Base-by-base conservation (phyloP, 2,888 invertebrate species). In the Drosophila glabriapex region DNA sequence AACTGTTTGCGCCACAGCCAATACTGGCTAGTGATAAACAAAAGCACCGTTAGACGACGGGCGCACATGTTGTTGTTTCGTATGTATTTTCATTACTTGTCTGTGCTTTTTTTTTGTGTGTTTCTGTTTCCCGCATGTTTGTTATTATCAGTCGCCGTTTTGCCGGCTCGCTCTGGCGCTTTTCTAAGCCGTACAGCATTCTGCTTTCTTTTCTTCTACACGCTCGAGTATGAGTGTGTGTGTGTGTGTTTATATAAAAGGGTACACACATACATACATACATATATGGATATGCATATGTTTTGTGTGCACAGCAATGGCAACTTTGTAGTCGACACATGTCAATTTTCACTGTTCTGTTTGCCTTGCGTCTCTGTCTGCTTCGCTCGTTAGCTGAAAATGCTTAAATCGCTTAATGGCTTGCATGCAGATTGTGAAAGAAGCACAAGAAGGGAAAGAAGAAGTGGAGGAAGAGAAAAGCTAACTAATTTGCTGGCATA, bases 311-410 rank as follows among this genome's bases (percentile, higher is more conserved):
- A 56, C 58, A 39, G 35, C 56, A 39, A 56, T 76, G 58, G 63
- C 76, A 76, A 72, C 52, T 63, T 78, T 73, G 77, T 66, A 68
- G 68, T 64, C 77, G 65, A 53, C 73, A 72, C 77, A 69, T 87
- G 82, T 71, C 72, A 80, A 74, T 85, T 77, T 85, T 69, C 80
- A 73, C 55, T 63, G 67, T 85, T 71, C 59, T 76, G 71, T 70
- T 72, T 63, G 62, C 37, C 31, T 56, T 31, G 50, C 62, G 65
- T 71, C 62, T 25, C 46, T 25, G 14, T 4, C 46, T 25, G 25
- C 16, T 58, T 39, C 58, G 41, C 52, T 69, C 68, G 70, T 68
- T 69, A 59, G 59, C 59, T 49, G 41, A 68, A 68, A 82, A 70
- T 28, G 43, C 28, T 41, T 59, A 49, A 58, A 31, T 55, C 61